A percentile compares a stretch with the other conserved stretches of the same genome.
phyloP scores from a whole-genome alignment of 2,888 invertebrate genomes.

The Acrobasis suavella region DNA sequence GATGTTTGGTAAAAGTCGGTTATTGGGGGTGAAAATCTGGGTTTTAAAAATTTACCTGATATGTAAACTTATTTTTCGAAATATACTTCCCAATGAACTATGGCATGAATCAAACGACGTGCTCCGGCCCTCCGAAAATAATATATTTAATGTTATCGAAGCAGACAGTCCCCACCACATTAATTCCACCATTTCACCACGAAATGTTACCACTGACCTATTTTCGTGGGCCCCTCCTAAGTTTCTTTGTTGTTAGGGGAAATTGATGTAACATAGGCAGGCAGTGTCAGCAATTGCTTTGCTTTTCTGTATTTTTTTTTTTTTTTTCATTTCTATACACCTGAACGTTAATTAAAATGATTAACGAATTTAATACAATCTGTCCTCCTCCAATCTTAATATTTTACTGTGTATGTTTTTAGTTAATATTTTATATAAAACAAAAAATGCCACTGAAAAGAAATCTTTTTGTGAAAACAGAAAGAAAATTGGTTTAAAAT shows the following conservation, averaged over 20 bases:
- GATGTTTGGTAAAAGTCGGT: too few relatives aligned
- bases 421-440: too few relatives aligned
- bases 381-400: too few relatives aligned
- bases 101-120: not conserved
- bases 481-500: too few relatives aligned
- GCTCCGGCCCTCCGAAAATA: slow-evolving; percentile 1
- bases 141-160: not conserved
- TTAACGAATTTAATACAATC: too few relatives aligned
- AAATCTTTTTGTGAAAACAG: too few relatives aligned
- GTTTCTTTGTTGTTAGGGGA: slow-evolving; percentile 31
- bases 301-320: not conserved
- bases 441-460: too few relatives aligned
- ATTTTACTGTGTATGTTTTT: too few relatives aligned
- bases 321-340: not conserved
- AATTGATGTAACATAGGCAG: slow-evolving; percentile 29
- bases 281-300: not conserved
- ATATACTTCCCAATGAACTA: not conserved
- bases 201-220: slow-evolving; percentile 46
- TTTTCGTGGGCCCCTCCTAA: slow-evolving; percentile 39
- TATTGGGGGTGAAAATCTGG: too few relatives aligned
- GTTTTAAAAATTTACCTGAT: too few relatives aligned
- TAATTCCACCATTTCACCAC: slow-evolving; percentile 35
- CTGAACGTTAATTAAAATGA: not conserved
- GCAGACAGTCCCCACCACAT: slow-evolving; percentile 29
- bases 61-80: not conserved